Evolutionary conservation across 2,113 vertebrate genomes (phyloP), one percentile per base, ranked within the genome.

Genomic region (Larimichthys crocea): DNA sequence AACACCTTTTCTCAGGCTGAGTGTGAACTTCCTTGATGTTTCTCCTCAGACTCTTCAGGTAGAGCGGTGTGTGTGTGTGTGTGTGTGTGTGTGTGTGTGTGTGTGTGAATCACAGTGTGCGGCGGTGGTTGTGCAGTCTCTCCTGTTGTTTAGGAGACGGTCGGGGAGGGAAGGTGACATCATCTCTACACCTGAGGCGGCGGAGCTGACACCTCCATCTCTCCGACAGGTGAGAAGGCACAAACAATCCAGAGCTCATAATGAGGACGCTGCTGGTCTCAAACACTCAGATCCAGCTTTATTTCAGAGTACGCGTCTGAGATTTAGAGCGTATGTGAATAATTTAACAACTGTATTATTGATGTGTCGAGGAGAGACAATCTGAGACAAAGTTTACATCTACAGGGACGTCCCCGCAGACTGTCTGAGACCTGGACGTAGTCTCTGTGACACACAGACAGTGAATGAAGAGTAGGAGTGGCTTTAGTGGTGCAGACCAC

Each of bases 191-290:
- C 92, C 94, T 92, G 89, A 91, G 86, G 88, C 84, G 80, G 44
- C 81, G 60, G 91, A 89, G 88, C 82, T 94, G 75, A 93, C 94
- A 94, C 92, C 94, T 94, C 64, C 83, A 14, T 81, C 88, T 78
- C 74, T 66, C 80, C 48, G 79, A 71, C 90, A 93, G 92, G 94
- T 94, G 94, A 90, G 85, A 92, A 93, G 84, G 52, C 52, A 88
- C 79, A 87, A 91, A 94, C 91, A 94, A 94, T 77, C 68, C 72
- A 0, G 42, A 72, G 62, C 82, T 71, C 68, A 4, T 89, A 86
- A 88, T 80, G 76, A 86, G 76, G 79, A 77, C 4, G 26, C 69
- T 74, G 80, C 77, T 67, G 65, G 52, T 69, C 75, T 68, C 61
- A 10, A 11, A 57, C 68, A 40, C 16, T 5, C 60, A 15, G 2